phyloP scores from a whole-genome alignment of 2,113 vertebrate species.

The Nymphicus hollandicus region DNA sequence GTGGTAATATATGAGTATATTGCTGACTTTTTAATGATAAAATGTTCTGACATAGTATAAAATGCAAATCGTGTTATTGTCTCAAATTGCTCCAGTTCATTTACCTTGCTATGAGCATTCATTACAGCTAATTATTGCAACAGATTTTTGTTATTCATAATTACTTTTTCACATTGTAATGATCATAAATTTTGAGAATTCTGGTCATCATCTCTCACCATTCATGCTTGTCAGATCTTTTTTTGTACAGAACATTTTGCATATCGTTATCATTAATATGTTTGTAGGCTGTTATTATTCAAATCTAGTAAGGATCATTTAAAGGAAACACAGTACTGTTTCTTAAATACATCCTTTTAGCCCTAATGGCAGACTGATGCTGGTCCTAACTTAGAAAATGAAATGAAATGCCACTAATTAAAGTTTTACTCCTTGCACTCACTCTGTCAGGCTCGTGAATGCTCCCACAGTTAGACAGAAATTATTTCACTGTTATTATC shows the following conservation, averaged over 20 bases:
- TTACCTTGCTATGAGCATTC: constrained; percentile 70
- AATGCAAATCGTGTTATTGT: constrained; percentile 71
- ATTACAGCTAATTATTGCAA: constrained; percentile 78
- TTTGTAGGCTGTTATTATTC: constrained; percentile 62
- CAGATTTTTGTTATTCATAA: constrained; percentile 78
- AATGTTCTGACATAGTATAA: constrained; percentile 70
- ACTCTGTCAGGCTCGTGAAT: constrained; percentile 34
- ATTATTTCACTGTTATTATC: neutral
- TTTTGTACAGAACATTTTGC: constrained; percentile 58
- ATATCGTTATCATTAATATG: constrained; percentile 63
- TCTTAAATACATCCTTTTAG: constrained; percentile 50
- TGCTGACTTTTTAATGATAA: constrained; percentile 56
- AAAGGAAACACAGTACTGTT: constrained; percentile 19
- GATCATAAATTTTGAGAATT: constrained; percentile 74
- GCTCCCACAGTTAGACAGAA: neutral
- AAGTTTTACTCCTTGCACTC: constrained; percentile 34
- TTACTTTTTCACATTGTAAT: constrained; percentile 73
- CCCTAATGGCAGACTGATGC: constrained; percentile 26
- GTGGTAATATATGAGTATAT: neutral
- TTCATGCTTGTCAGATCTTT: constrained; percentile 64
- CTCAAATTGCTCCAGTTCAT: constrained; percentile 74
- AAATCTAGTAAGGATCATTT: constrained; percentile 44
- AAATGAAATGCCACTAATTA: constrained; percentile 61
- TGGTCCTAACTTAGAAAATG: constrained; percentile 60
- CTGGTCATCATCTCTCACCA: constrained; percentile 60